A percentile compares a stretch with the other conserved stretches of the same genome.
These are phyloP conservation scores for Apocheima hispidaria DNA, from an alignment of 2,888 invertebrate species.

Conservation along the genomic window DNA sequence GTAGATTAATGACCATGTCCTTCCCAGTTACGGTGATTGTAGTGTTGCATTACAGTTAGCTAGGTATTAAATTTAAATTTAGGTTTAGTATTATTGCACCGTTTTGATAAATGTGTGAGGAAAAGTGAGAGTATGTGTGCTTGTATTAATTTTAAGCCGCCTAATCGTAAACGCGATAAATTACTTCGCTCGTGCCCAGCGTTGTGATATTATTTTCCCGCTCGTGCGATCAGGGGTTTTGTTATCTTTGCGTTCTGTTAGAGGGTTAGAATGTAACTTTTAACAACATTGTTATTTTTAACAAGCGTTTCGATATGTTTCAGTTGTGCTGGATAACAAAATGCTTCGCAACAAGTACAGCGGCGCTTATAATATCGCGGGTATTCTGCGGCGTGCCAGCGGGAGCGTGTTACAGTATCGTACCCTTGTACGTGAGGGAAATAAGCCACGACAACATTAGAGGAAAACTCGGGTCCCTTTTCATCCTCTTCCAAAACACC, in stretches of 20 bases:
- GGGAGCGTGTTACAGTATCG: constrained; percentile 58
- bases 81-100: no score
- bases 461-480: constrained; percentile 57
- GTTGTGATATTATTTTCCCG: no score
- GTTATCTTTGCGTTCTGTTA: not conserved
- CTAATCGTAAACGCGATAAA: no score
- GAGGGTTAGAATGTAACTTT: not conserved
- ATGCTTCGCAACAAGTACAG: constrained; percentile 45
- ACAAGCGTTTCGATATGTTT: constrained; percentile 12
- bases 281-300: constrained; percentile 12
- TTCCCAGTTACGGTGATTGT: no score
- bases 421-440: constrained; percentile 66
- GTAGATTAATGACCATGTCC: no score
- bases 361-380: constrained; percentile 57
- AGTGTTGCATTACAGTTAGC: no score
- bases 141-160: no score
- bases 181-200: no score
- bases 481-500: constrained; percentile 54
- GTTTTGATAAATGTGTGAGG: no score
- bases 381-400: constrained; percentile 55
- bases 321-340: constrained; percentile 54
- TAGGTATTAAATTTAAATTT: no score
- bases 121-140: no score
- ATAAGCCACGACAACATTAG: constrained; percentile 65
- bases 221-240: not conserved